A percentile compares a stretch with the other conserved stretches of the same genome.
These are phyloP conservation scores for Albula goreensis DNA, from an alignment of 2,113 vertebrate species.

Conservation along the genomic window DNA sequence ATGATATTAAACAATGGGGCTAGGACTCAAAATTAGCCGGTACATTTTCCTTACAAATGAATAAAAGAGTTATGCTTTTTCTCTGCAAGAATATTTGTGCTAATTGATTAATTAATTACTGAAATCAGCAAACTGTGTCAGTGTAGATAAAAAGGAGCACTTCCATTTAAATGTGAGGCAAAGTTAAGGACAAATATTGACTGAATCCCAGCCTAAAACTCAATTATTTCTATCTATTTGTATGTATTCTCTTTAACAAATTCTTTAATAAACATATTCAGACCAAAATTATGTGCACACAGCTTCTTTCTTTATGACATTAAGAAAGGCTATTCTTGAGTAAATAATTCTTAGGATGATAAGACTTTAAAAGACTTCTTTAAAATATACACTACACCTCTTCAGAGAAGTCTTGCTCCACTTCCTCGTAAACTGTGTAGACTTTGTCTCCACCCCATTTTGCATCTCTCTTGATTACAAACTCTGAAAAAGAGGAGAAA, in stretches of 20 bases:
- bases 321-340: too few relatives aligned
- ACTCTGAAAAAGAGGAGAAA: conserved; percentile 69
- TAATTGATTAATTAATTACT: too few relatives aligned
- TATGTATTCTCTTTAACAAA: neutral
- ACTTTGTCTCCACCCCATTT: conserved; percentile 95
- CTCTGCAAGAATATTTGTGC: too few relatives aligned
- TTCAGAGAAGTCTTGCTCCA: conserved; percentile 89
- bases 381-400: conserved; percentile 70
- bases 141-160: too few relatives aligned
- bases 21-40: too few relatives aligned
- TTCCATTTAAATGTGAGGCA: too few relatives aligned
- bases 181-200: too few relatives aligned
- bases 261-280: neutral
- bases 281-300: neutral
- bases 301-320: neutral
- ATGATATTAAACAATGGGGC: neutral
- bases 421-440: conserved; percentile 77
- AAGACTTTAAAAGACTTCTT: too few relatives aligned
- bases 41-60: too few relatives aligned
- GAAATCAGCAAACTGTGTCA: too few relatives aligned
- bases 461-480: conserved; percentile 85
- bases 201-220: too few relatives aligned
- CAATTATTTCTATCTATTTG: neutral
- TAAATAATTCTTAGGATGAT: neutral
- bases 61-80: too few relatives aligned